Percentiles rank a stretch among this genome's conserved stretches.
Evolutionary conservation across 2,888 invertebrate species (phyloP).

Genomic region (Xylota segnis): DNA sequence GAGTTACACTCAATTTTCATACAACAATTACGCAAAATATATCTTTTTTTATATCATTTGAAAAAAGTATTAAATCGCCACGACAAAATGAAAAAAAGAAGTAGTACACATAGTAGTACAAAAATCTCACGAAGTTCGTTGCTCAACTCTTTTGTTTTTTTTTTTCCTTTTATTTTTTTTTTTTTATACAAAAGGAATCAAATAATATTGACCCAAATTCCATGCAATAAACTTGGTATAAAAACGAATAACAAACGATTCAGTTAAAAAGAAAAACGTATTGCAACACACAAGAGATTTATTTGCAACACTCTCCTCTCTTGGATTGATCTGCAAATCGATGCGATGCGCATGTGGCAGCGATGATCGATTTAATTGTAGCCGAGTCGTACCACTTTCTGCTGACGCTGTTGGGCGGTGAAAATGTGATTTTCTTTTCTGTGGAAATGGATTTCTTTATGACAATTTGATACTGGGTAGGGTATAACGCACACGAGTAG

Average conservation of each 20-base stretch:
- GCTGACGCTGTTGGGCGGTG: not conserved
- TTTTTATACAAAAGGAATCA: constrained; percentile 16
- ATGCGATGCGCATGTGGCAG: constrained; percentile 21
- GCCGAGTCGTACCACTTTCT: constrained; percentile 41
- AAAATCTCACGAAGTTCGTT: constrained; percentile 50
- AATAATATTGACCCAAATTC: constrained; percentile 47
- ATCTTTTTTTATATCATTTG: not conserved
- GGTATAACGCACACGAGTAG: constrained; percentile 25
- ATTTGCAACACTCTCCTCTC: constrained; percentile 29
- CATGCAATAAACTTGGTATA: constrained; percentile 24
- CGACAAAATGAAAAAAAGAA: not conserved
- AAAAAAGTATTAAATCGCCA: constrained; percentile 11
- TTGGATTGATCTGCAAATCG: constrained; percentile 21
- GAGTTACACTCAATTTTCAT: not conserved
- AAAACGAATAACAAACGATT: constrained; percentile 32
- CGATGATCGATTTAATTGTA: constrained; percentile 55
- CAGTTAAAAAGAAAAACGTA: not conserved
- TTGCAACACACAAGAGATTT: constrained; percentile 31
- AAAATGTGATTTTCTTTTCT: constrained; percentile 41
- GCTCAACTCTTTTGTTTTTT: constrained; percentile 54
- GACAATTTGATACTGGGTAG: constrained; percentile 11
- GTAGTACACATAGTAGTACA: not conserved
- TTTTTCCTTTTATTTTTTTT: not conserved
- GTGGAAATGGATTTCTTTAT: constrained; percentile 44
- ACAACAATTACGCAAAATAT: constrained; percentile 34